Conservation (phyloP, 2,888 invertebrate species). For the Pyrochroa serraticornis region DNA sequence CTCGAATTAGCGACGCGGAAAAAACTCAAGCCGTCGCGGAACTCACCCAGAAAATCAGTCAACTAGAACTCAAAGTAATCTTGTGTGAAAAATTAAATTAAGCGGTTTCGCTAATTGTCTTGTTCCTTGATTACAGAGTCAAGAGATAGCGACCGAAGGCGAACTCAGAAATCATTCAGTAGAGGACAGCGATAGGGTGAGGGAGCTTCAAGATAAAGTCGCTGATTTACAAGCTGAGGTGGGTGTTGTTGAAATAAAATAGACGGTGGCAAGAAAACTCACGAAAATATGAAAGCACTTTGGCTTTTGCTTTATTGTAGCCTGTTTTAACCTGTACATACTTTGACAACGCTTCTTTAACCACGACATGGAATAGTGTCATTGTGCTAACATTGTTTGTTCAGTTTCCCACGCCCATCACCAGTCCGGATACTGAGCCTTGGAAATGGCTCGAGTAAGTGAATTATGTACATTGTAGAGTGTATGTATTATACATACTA, state of each 20-base stretch:
- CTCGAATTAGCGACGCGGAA: constrained; percentile 92
- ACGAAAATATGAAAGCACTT: constrained; percentile 12
- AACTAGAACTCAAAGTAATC: constrained; percentile 85
- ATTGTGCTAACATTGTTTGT: constrained; percentile 50
- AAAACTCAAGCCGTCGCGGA: constrained; percentile 93
- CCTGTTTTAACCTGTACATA: constrained; percentile 13
- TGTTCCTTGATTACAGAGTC: constrained; percentile 70
- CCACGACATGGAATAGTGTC: constrained; percentile 4
- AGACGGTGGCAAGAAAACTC: neutral
- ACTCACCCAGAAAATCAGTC: constrained; percentile 90
- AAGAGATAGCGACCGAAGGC: constrained; percentile 92
- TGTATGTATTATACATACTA: constrained; percentile 2
- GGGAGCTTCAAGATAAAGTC: constrained; percentile 90
- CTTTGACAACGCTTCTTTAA: constrained; percentile 7
- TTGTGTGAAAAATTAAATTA: neutral
- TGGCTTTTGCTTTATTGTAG: constrained; percentile 16
- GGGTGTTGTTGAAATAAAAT: constrained; percentile 46
- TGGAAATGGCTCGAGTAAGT: constrained; percentile 92
- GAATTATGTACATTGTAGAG: constrained; percentile 33
- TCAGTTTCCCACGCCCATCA: constrained; percentile 88
- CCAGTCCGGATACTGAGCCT: constrained; percentile 87
- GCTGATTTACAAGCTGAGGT: constrained; percentile 95
- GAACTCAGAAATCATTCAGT: constrained; percentile 82
- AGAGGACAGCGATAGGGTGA: constrained; percentile 84
- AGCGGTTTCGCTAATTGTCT: neutral